Conservation (phyloP, 2,888 invertebrate genomes). For the Pharmacophagus antenor region DNA sequence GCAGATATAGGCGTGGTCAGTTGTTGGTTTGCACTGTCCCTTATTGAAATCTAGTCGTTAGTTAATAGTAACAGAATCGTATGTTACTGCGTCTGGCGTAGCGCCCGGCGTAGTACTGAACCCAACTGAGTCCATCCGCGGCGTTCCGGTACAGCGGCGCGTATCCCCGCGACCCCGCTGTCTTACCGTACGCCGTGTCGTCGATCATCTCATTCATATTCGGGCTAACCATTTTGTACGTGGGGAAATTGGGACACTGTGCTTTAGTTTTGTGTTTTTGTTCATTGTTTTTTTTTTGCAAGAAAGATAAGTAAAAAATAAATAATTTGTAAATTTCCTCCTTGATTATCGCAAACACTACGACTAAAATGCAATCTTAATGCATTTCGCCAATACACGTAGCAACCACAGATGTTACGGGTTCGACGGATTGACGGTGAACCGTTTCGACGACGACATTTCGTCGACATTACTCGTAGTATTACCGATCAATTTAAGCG, state of each 20-base stretch:
- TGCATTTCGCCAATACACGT: too few relatives aligned
- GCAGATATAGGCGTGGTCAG: background rate
- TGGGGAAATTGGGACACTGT: constrained; percentile 3
- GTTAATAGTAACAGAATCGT: background rate
- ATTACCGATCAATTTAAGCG: too few relatives aligned
- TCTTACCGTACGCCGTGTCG: constrained; percentile 16
- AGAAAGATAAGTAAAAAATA: too few relatives aligned
- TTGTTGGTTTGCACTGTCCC: background rate
- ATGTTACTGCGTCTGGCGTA: background rate
- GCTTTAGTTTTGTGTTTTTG: too few relatives aligned
- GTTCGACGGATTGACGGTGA: too few relatives aligned
- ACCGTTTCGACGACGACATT: too few relatives aligned
- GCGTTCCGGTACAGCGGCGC: constrained; percentile 6
- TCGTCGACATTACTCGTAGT: too few relatives aligned
- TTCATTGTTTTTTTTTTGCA: too few relatives aligned
- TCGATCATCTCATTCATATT: constrained; percentile 30
- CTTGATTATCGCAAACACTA: too few relatives aligned
- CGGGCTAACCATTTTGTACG: constrained; percentile 2
- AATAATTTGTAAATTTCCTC: too few relatives aligned
- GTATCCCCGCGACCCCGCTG: constrained; percentile 19
- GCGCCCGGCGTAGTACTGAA: constrained; percentile 17
- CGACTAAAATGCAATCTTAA: too few relatives aligned
- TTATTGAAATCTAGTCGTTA: background rate
- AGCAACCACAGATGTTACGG: too few relatives aligned
- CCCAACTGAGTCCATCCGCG: constrained; percentile 3